Evolutionary conservation across 2,113 vertebrate species (phyloP).

Genomic region (Nerophis ophidion): DNA sequence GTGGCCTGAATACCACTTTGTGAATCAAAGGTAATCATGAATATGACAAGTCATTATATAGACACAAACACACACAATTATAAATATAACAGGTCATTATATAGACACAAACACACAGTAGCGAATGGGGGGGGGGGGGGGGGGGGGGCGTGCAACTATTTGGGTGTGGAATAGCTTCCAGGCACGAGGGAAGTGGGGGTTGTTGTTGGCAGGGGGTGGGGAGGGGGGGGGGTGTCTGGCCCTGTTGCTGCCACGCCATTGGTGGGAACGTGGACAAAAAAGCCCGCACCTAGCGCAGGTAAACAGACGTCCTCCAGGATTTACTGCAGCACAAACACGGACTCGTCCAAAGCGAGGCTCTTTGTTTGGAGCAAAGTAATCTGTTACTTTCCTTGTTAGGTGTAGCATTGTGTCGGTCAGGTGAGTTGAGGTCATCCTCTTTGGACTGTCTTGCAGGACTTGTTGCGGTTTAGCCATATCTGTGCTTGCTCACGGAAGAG

Average conservation of each 20-base stretch:
- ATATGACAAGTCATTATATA: too few species aligned
- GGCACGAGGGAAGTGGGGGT: slow-evolving; percentile 4
- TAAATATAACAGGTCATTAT: too few species aligned
- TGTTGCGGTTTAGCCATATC: slow-evolving; percentile 20
- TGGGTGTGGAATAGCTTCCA: slow-evolving; percentile 53
- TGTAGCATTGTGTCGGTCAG: slow-evolving; percentile 7
- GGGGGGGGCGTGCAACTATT: slow-evolving; percentile 20
- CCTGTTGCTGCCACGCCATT: slow-evolving; percentile 50
- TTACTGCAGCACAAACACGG: slow-evolving; percentile 24
- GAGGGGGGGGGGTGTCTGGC: slow-evolving; percentile 33
- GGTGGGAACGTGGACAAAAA: slow-evolving; percentile 67
- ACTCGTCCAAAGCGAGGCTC: neutral
- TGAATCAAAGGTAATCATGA: too few species aligned
- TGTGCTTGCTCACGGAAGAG: slow-evolving; percentile 33
- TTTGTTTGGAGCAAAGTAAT: neutral
- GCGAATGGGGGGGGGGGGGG: slow-evolving; percentile 20
- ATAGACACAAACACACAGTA: too few species aligned
- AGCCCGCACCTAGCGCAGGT: slow-evolving; percentile 67
- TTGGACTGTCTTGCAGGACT: slow-evolving; percentile 9
- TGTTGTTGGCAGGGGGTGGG: too few species aligned
- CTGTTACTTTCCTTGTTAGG: neutral
- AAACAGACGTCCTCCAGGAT: slow-evolving; percentile 55
- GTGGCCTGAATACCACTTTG: too few species aligned
- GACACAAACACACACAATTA: too few species aligned
- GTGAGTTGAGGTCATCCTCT: slow-evolving; percentile 8